These are phyloP conservation scores for Tachina lurida DNA, from an alignment of 2,888 invertebrate species.

Conservation along the genomic window DNA sequence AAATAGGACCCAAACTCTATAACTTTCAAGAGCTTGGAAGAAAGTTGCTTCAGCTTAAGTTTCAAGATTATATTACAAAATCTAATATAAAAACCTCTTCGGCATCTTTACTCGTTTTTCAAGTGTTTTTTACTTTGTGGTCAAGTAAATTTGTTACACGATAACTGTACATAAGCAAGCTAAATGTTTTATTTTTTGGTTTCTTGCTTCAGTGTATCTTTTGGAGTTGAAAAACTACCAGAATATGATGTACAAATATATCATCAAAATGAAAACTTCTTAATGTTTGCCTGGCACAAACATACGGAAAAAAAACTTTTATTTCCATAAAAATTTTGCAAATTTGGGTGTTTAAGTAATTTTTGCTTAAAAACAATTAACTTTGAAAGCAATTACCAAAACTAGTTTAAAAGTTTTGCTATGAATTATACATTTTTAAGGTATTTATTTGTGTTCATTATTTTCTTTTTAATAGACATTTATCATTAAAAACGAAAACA, in stretches of 20 bases:
- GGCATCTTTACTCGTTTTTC: too few species aligned
- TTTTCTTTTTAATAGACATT: too few species aligned
- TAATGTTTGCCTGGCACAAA: slow-evolving; percentile 18
- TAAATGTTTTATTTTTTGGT: slow-evolving; percentile 5
- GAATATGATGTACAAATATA: background rate
- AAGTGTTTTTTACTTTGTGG: background rate
- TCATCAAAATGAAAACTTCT: slow-evolving; percentile 14
- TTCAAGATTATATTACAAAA: too few species aligned
- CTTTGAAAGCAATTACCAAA: too few species aligned
- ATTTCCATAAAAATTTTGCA: background rate
- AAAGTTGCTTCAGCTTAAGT: too few species aligned
- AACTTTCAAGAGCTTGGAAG: too few species aligned
- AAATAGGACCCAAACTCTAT: too few species aligned
- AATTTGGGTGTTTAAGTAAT: background rate
- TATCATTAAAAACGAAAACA: too few species aligned
- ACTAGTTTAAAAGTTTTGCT: too few species aligned
- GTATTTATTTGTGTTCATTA: too few species aligned
- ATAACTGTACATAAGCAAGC: background rate
- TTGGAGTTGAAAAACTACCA: background rate
- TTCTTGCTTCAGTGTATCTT: background rate
- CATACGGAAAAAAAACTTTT: background rate
- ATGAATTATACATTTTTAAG: too few species aligned
- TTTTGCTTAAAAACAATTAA: background rate
- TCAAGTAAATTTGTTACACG: background rate
- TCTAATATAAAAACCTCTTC: too few species aligned